Percentiles rank a stretch among this genome's conserved stretches.
These are phyloP conservation scores for Murina feae DNA, from an alignment of 2,113 vertebrate species.

Conservation along the genomic window DNA sequence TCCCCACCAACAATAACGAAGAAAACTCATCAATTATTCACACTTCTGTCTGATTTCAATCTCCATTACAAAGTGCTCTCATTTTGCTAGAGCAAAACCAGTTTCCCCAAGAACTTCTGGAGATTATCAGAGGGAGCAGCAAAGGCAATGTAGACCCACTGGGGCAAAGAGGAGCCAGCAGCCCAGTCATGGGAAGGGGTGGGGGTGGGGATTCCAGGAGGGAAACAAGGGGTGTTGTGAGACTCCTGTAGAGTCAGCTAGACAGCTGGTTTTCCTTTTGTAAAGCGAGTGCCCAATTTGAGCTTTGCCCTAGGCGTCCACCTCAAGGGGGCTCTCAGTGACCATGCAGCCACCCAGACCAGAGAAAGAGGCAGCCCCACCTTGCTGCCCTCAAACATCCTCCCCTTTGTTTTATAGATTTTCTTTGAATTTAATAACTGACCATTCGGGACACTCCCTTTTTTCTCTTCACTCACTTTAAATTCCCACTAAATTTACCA, in stretches of 20 bases:
- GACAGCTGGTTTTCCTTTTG: not conserved
- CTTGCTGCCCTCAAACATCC: not conserved
- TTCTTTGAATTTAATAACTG: not conserved
- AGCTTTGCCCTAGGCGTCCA: not conserved
- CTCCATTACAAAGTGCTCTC: conserved; percentile 46
- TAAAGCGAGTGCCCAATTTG: not conserved
- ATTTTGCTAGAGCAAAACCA: not conserved
- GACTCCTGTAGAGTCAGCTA: not conserved
- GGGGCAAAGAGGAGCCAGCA: conserved; percentile 11
- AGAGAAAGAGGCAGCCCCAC: not conserved
- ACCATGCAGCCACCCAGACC: not conserved
- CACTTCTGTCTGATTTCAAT: conserved; percentile 23
- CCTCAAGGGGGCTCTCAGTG: not conserved
- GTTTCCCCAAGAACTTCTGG: conserved; percentile 32
- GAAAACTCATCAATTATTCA: conserved; percentile 53
- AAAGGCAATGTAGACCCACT: not conserved
- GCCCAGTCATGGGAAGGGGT: not conserved
- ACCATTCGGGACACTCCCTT: not conserved
- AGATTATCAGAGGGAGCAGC: not conserved
- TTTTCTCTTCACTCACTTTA: not conserved
- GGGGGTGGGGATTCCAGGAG: not conserved
- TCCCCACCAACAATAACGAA: conserved; percentile 25
- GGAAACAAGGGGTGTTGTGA: not conserved
- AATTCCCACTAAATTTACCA: not conserved
- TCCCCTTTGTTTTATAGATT: not conserved